Evolutionary conservation across 2,797 vertebrate species (phyloP).

Genomic region (Danio tinwini): DNA sequence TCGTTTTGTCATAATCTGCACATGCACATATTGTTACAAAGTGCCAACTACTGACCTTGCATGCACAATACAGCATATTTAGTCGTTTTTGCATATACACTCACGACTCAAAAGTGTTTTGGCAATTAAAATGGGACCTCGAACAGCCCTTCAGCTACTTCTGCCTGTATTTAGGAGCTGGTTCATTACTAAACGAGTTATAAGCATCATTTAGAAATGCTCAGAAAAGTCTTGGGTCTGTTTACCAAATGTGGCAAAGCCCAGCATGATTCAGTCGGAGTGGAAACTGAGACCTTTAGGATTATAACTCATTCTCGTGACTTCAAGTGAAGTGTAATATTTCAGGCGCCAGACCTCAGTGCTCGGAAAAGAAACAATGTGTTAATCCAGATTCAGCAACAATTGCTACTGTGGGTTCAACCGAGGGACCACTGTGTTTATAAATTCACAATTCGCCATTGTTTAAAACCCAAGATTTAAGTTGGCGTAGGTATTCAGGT

Average conservation of each 20-base stretch:
- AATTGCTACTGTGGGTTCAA: conserved; percentile 5
- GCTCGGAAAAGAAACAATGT: background rate
- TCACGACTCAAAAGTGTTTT: background rate
- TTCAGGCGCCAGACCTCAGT: conserved; percentile 51
- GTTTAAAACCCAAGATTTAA: conserved; percentile 14
- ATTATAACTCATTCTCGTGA: conserved; percentile 43
- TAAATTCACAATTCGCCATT: conserved; percentile 20
- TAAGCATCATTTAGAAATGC: conserved; percentile 18
- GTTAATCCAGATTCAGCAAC: conserved; percentile 27
- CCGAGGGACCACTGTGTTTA: conserved; percentile 20
- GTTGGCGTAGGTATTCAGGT: background rate
- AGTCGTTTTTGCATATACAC: too few species aligned
- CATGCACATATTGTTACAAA: too few species aligned
- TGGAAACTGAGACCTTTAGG: conserved; percentile 1
- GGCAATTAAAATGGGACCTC: background rate
- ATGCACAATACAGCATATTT: too few species aligned
- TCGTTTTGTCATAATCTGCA: too few species aligned
- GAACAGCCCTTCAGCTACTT: background rate
- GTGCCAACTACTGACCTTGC: too few species aligned
- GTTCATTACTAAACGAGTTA: conserved; percentile 30
- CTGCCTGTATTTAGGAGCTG: conserved; percentile 15
- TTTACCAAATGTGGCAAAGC: conserved; percentile 38
- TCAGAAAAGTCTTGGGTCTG: conserved; percentile 38
- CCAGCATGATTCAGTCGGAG: conserved; percentile 24
- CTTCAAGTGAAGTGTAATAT: conserved; percentile 69